Conservation (phyloP, 2,888 invertebrate species). For the Rhagonycha lutea region DNA sequence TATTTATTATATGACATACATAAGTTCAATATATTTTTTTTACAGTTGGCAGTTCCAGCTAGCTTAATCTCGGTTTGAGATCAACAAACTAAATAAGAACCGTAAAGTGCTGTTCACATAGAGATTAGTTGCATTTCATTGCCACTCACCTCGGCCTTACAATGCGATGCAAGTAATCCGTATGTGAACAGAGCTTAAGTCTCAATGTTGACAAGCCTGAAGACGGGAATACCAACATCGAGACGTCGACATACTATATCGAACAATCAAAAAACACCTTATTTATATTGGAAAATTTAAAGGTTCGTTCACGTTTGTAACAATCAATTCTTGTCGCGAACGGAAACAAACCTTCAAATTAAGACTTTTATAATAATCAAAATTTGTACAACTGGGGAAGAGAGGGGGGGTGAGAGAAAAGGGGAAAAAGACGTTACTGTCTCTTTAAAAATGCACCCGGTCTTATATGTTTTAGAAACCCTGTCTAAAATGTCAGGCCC, state of each 20-base stretch:
- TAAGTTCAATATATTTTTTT: slow-evolving; percentile 53
- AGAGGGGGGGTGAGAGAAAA: slow-evolving; percentile 44
- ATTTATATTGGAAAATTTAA: slow-evolving; percentile 35
- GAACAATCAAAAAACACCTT: slow-evolving; percentile 48
- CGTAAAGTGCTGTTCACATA: slow-evolving; percentile 26
- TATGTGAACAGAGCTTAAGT: slow-evolving; percentile 16
- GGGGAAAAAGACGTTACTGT: slow-evolving; percentile 33
- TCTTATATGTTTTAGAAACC: slow-evolving; percentile 46
- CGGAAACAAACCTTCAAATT: slow-evolving; percentile 25
- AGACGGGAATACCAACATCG: slow-evolving; percentile 23
- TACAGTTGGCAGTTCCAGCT: slow-evolving; percentile 58
- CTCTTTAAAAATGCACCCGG: slow-evolving; percentile 36
- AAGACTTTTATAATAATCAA: slow-evolving; percentile 39
- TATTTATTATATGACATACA: slow-evolving; percentile 53
- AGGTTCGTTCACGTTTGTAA: neutral
- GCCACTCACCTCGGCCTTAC: too few relatives aligned
- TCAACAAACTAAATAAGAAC: slow-evolving; percentile 48
- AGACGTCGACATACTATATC: slow-evolving; percentile 40
- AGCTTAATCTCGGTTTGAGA: slow-evolving; percentile 54
- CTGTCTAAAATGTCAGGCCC: slow-evolving; percentile 55
- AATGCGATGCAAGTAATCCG: too few relatives aligned
- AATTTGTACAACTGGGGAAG: slow-evolving; percentile 51
- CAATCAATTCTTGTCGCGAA: neutral
- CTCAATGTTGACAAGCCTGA: slow-evolving; percentile 36
- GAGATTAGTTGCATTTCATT: too few relatives aligned